Base-by-base conservation (phyloP, 2,888 invertebrate species). In the Dascillus cervinus region DNA sequence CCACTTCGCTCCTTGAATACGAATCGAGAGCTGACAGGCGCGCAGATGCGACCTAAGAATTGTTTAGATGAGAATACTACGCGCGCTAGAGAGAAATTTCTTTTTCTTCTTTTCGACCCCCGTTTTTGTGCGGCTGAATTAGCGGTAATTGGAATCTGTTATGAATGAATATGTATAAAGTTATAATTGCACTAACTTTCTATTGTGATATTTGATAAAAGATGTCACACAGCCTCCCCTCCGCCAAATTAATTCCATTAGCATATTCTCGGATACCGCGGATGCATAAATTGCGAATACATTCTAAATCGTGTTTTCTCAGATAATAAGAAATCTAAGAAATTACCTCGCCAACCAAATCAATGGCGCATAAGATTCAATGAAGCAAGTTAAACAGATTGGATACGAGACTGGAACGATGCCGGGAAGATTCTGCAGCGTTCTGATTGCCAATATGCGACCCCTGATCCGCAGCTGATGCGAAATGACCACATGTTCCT, bases 341-440 rank as follows among this genome's bases (percentile, higher is more conserved):
- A 58, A 58, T 56, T 52, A 53, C 55, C 49, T 51, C 48, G 48
- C 47, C 49, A 53, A 56, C 53, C 56, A 49, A 58, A 53, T 54
- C 60, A 62, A 63, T 60, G 60, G 58, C 55, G 58, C 56, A 58
- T 57, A 50, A 53, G 52, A 59, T 54, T 60, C 62, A 60, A 60
- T 61, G 62, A 59, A 60, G 56, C 58, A 58, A 48, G 50, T 46
- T 60, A 58, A 61, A 61, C 58, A 61, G 61, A 63, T 63, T 62
- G 61, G 60, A 58, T 59, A 56, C 58, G 56, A 53, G 56, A 55
- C 52, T 46, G 36, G 58, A 56, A 58, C 57, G 56, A 54, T 53
- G 51, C 58, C n/a, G 54, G 50, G 34, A 43, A 37, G 35, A 37
- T 39, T 29, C 31, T 43, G 38, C 44, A 47, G 43, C 40, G 47